A percentile compares a stretch with the other conserved stretches of the same genome.
These are phyloP conservation scores for Eupithecia exiguata DNA, from an alignment of 2,888 invertebrate species.

Conservation along the genomic window DNA sequence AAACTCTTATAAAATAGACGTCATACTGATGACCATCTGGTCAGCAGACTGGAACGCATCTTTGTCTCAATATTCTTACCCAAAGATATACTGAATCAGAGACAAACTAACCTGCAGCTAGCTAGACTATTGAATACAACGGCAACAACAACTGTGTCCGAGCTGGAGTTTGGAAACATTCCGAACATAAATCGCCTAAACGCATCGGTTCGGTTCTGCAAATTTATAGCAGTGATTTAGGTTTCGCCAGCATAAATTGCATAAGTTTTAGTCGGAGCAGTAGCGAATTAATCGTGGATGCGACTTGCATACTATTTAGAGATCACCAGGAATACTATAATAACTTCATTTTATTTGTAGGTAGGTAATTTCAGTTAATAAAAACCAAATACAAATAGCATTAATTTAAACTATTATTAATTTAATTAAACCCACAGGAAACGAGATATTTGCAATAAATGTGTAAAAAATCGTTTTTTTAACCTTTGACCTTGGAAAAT, in stretches of 20 bases:
- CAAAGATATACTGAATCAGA: background rate
- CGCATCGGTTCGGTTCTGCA: constrained; percentile 52
- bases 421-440: no score
- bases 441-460: no score
- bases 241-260: constrained; percentile 55
- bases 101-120: constrained; percentile 4
- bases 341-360: background rate
- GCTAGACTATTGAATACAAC: constrained; percentile 47
- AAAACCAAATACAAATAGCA: no score
- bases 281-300: constrained; percentile 20
- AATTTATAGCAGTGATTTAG: constrained; percentile 65
- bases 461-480: no score
- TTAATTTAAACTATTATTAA: no score
- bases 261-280: constrained; percentile 36
- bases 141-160: constrained; percentile 42
- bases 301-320: background rate
- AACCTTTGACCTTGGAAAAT: no score
- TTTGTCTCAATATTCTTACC: background rate
- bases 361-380: background rate
- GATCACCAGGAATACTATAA: background rate
- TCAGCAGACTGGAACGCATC: background rate
- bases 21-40: background rate
- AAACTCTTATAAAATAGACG: background rate
- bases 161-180: constrained; percentile 56
- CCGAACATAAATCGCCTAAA: constrained; percentile 65